These are phyloP conservation scores for Rotaria macrura DNA, from an alignment of 2,888 invertebrate species.

Conservation along the genomic window DNA sequence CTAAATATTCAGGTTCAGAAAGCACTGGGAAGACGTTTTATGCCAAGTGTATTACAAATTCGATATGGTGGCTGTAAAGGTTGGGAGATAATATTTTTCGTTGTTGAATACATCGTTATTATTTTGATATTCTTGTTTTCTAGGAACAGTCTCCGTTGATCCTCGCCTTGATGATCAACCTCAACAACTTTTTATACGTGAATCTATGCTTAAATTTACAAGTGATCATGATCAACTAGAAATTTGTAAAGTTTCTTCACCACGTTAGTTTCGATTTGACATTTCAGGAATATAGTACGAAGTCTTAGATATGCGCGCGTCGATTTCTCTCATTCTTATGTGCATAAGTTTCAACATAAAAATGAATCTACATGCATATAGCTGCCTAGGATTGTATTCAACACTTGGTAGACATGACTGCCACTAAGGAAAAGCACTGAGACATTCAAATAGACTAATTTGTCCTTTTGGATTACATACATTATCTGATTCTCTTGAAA, in stretches of 20 bases:
- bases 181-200: not conserved
- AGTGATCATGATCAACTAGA: constrained; percentile 12
- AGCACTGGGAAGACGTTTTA: not conserved
- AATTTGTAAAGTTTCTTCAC: constrained; percentile 9
- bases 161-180: not conserved
- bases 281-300: no score
- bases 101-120: no score
- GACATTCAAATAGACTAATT: no score
- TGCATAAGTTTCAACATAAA: no score
- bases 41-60: constrained; percentile 14
- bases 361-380: no score
- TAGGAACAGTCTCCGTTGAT: not conserved
- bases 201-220: not conserved
- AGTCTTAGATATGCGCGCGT: no score
- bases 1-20: not conserved
- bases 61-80: constrained; percentile 18
- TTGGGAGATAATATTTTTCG: not conserved
- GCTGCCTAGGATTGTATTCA: no score
- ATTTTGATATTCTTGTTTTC: not conserved
- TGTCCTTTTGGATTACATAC: no score
- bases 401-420: no score
- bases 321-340: no score
- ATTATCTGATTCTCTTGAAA: no score
- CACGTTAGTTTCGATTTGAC: not conserved
- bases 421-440: no score